Percentiles rank a stretch among this genome's conserved stretches.
Conservation (phyloP, 2,797 vertebrate genomes). For the Acrossocheilus wenchowensis region DNA sequence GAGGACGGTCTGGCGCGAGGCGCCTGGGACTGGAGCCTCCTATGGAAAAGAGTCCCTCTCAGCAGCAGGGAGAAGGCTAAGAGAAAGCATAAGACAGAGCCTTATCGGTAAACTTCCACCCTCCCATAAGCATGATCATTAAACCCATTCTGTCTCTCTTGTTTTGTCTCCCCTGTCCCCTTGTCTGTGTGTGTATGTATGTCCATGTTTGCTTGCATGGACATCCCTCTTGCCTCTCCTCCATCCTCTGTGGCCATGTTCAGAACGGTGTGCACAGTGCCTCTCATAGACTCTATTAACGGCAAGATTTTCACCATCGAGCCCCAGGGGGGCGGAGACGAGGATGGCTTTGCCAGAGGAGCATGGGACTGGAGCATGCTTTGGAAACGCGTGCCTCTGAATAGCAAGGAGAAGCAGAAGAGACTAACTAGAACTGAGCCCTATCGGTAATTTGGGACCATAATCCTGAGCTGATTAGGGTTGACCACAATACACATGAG, state of each 20-base stretch:
- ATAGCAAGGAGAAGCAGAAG: constrained; percentile 86
- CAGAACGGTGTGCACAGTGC: constrained; percentile 98
- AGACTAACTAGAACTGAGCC: constrained; percentile 95
- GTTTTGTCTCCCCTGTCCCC: constrained; percentile 70
- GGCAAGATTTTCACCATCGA: constrained; percentile 89
- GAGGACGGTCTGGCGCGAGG: constrained; percentile 97
- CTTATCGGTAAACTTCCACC: constrained; percentile 90
- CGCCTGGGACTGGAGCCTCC: constrained; percentile 99
- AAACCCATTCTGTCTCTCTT: constrained; percentile 72
- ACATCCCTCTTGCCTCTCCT: constrained; percentile 19
- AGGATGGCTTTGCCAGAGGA: constrained; percentile 96
- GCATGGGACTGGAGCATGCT: constrained; percentile 99
- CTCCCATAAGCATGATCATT: constrained; percentile 68
- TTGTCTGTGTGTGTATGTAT: constrained; percentile 19
- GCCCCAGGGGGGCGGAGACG: constrained; percentile 94
- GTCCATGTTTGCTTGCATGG: constrained; percentile 53
- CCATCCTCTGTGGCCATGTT: constrained; percentile 64
- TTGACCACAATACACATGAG: background rate
- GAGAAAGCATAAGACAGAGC: constrained; percentile 92
- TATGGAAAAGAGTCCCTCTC: constrained; percentile 97
- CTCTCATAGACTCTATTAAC: constrained; percentile 96
- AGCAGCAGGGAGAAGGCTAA: constrained; percentile 93
- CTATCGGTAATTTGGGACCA: constrained; percentile 90
- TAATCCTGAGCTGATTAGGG: constrained; percentile 39
- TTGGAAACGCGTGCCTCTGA: constrained; percentile 97